Evolutionary conservation across 23 tunicate genomes (phyloP).

Genomic region (Oikopleura albicans): DNA sequence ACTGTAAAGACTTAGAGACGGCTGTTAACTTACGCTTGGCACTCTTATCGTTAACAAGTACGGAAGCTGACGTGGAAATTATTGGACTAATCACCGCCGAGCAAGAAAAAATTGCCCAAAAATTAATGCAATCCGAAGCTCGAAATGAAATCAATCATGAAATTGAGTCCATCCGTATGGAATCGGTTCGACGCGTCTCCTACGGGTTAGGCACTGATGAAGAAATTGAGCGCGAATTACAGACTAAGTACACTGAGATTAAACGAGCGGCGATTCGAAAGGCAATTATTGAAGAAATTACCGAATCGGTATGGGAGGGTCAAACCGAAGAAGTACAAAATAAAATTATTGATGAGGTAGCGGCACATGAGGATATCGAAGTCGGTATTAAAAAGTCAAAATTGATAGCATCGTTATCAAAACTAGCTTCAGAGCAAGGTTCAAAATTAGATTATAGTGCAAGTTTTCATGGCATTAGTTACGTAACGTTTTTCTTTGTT

Average conservation of each 20-base stretch:
- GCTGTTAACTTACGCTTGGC: background rate
- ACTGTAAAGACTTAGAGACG: background rate
- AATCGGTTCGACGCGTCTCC: background rate
- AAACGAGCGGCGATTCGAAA: background rate
- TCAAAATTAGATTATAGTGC: too few relatives aligned
- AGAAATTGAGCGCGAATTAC: constrained; percentile 14
- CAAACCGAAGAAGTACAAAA: background rate
- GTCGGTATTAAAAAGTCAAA: background rate
- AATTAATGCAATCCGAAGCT: background rate
- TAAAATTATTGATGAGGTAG: background rate
- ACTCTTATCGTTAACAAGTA: background rate
- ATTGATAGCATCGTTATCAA: background rate
- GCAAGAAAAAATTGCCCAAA: background rate
- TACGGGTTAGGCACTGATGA: background rate
- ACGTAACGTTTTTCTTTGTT: too few relatives aligned
- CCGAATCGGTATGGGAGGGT: background rate
- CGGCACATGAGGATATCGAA: background rate
- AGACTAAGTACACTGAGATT: background rate
- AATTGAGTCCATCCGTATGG: background rate
- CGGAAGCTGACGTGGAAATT: background rate
- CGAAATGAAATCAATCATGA: background rate
- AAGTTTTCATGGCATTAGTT: too few relatives aligned
- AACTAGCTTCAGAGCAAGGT: background rate
- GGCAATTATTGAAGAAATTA: background rate
- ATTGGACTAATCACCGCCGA: background rate